Conservation (phyloP, 2,113 vertebrate genomes). For the Caretta caretta region DNA sequence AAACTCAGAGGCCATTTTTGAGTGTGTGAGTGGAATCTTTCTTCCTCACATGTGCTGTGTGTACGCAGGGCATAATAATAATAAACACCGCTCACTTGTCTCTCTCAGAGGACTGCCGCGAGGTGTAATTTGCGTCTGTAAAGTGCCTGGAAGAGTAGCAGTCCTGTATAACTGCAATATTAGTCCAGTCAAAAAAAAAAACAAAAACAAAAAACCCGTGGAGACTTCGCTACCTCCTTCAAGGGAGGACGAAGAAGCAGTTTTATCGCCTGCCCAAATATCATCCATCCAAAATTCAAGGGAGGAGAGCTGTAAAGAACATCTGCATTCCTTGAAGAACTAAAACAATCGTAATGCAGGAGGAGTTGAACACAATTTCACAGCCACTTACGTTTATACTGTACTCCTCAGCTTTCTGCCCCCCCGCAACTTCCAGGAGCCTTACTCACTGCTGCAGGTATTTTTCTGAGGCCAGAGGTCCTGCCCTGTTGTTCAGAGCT, state of each 20-base stretch:
- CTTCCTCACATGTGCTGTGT: not conserved
- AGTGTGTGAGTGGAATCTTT: not conserved
- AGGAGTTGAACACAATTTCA: not conserved
- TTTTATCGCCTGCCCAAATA: not conserved
- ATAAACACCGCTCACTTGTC: not conserved
- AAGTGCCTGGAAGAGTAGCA: not conserved
- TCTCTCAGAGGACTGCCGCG: not conserved
- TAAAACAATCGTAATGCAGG: not conserved
- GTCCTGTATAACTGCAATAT: not conserved
- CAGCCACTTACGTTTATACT: constrained; percentile 23
- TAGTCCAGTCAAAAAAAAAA: not conserved
- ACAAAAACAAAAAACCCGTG: not conserved
- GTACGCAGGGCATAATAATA: not conserved
- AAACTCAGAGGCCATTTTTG: not conserved
- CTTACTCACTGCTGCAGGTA: not conserved
- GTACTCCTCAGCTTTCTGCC: not conserved
- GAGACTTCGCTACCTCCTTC: not conserved
- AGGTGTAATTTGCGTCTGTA: not conserved
- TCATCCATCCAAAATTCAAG: no score
- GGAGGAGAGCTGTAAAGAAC: not conserved
- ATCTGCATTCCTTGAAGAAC: not conserved
- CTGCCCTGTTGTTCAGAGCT: not conserved
- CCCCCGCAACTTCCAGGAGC: fast-evolving
- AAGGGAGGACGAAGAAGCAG: not conserved
- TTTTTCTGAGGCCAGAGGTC: not conserved